phyloP scores from a whole-genome alignment of 2,113 vertebrate species.

The Anoplopoma fimbria region DNA sequence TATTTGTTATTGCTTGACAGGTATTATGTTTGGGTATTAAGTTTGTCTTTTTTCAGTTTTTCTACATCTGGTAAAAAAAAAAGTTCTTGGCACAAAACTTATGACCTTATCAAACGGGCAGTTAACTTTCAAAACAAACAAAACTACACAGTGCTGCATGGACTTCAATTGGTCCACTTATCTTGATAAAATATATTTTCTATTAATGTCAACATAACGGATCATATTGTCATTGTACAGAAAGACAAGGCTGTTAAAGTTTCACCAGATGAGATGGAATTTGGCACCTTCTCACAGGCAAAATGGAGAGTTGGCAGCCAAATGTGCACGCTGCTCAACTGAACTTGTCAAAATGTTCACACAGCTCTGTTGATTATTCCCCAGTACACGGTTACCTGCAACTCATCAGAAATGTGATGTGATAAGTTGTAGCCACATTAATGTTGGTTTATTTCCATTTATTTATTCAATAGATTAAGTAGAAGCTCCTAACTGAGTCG shows the following conservation, averaged over 20 bases:
- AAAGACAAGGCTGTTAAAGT: too few relatives aligned
- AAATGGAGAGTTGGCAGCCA: slow-evolving; percentile 14
- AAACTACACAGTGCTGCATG: not conserved
- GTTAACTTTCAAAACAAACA: slow-evolving; percentile 29
- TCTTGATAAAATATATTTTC: too few relatives aligned
- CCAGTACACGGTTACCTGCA: not conserved
- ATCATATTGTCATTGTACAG: too few relatives aligned
- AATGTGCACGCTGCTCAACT: not conserved
- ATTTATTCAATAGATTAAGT: slow-evolving; percentile 8
- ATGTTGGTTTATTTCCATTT: not conserved
- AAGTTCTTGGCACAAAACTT: not conserved
- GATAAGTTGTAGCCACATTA: slow-evolving; percentile 16
- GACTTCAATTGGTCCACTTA: not conserved
- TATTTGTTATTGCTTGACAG: not conserved
- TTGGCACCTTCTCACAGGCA: slow-evolving; percentile 10
- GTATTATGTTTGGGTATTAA: not conserved
- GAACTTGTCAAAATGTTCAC: slow-evolving; percentile 27
- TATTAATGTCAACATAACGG: too few relatives aligned
- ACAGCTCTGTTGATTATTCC: slow-evolving; percentile 33
- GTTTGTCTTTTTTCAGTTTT: not conserved
- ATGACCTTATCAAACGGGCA: slow-evolving; percentile 10
- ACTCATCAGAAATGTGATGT: slow-evolving; percentile 28
- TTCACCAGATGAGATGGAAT: slow-evolving; percentile 15
- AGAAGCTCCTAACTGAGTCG: not conserved
- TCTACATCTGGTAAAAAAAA: not conserved